Conservation (phyloP, 2,113 vertebrate species). For the Rhabdornis inornatus region DNA sequence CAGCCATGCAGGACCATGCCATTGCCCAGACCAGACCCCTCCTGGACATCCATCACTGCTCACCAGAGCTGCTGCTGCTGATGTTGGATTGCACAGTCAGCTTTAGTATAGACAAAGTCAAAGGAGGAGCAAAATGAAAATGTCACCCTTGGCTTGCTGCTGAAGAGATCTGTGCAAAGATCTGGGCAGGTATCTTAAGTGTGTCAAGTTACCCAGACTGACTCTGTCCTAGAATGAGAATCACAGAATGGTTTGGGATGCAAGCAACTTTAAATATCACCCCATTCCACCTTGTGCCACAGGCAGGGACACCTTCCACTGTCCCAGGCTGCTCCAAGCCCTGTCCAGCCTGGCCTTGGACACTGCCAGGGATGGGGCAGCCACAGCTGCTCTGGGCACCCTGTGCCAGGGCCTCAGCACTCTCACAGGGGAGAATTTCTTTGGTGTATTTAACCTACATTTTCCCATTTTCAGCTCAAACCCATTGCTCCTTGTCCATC, state of each 20-base stretch:
- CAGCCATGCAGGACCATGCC: not conserved
- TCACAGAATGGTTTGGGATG: not conserved
- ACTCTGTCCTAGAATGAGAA: not conserved
- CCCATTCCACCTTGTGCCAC: not conserved
- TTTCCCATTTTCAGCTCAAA: not conserved
- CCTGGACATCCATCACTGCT: not conserved
- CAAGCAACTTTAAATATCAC: not conserved
- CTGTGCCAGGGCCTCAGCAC: not conserved
- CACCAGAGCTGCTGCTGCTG: not conserved
- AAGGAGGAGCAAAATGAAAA: not conserved
- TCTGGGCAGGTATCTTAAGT: not conserved
- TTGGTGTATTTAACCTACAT: too few species aligned
- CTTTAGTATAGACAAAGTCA: not conserved
- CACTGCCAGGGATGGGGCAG: not conserved
- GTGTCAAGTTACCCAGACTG: not conserved
- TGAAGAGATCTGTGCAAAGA: not conserved
- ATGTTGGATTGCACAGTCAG: not conserved
- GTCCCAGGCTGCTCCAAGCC: rapidly evolving
- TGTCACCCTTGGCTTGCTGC: not conserved
- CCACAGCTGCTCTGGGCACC: not conserved
- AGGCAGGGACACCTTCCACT: not conserved
- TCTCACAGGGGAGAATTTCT: not conserved
- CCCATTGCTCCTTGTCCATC: not conserved
- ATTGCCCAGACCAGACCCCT: not conserved
- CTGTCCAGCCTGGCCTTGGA: rapidly evolving